phyloP scores from a whole-genome alignment of 2,888 invertebrate species.

The Prosapia bicincta region DNA sequence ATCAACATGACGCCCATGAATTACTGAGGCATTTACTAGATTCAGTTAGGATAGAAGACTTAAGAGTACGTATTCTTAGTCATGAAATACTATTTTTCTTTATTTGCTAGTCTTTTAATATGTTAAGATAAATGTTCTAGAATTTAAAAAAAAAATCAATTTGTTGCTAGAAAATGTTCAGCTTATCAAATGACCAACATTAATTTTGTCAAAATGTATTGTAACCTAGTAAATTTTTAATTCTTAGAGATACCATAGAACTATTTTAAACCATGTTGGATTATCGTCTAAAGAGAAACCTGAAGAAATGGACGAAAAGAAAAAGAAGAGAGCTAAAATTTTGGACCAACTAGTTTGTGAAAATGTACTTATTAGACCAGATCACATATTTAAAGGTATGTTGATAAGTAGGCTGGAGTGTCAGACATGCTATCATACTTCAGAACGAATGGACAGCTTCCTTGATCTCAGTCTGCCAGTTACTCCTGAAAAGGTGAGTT shows the following conservation, averaged over 20 bases:
- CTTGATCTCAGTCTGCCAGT: conserved; percentile 93
- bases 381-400: conserved; percentile 91
- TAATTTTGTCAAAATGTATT: no score
- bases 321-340: conserved; percentile 74
- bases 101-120: no score
- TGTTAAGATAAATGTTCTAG: no score
- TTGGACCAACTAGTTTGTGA: conserved; percentile 79
- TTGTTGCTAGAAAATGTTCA: no score
- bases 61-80: conserved; percentile 43
- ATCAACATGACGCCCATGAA: conserved; percentile 97
- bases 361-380: conserved; percentile 67
- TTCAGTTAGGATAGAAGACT: conserved; percentile 70
- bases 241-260: conserved; percentile 20
- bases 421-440: conserved; percentile 82
- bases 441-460: conserved; percentile 87
- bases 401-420: conserved; percentile 87
- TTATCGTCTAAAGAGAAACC: conserved; percentile 70
- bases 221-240: not conserved
- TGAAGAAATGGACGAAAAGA: conserved; percentile 69
- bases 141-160: no score
- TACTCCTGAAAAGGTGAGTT: conserved; percentile 57
- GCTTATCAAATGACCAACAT: no score
- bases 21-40: conserved; percentile 86
- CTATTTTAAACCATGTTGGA: conserved; percentile 51
- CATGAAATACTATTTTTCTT: no score